phyloP scores from a whole-genome alignment of 1,140 invertebrate species.

The Augochlora pura region DNA sequence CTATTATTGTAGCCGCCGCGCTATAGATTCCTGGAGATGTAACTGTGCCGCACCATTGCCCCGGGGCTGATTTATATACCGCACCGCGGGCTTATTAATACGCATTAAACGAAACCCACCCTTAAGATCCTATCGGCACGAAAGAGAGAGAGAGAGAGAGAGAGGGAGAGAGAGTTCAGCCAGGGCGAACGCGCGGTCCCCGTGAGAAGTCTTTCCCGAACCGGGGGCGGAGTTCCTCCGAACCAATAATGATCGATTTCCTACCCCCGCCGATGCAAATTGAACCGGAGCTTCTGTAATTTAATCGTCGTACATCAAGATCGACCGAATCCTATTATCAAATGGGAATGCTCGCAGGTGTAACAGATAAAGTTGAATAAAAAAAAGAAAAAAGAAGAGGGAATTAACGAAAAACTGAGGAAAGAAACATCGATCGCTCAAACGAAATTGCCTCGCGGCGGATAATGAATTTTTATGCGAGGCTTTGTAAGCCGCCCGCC shows the following conservation, averaged over 20 bases:
- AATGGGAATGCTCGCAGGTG: conserved; percentile 16
- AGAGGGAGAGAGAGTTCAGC: no score
- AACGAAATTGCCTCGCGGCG: conserved; percentile 1
- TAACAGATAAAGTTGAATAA: background rate
- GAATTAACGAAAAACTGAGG: background rate
- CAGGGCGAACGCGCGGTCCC: background rate
- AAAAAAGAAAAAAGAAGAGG: background rate
- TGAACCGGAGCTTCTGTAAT: conserved; percentile 29
- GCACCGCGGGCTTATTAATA: conserved; percentile 13
- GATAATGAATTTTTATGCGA: conserved; percentile 16
- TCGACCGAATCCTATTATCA: conserved; percentile 21
- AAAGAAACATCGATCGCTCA: conserved; percentile 13
- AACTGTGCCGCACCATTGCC: conserved; percentile 19
- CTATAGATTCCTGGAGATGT: conserved; percentile 29
- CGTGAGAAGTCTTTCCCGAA: background rate
- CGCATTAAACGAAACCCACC: background rate
- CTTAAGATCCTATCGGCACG: background rate
- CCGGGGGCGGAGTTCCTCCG: no score
- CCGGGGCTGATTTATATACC: background rate
- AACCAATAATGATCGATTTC: conserved; percentile 20
- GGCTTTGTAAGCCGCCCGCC: background rate
- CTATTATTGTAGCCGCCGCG: conserved; percentile 28
- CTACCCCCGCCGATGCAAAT: background rate
- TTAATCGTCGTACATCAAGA: conserved; percentile 9
- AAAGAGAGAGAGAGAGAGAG: no score